phyloP scores from a whole-genome alignment of 2,113 vertebrate genomes.

The Columbina picui region DNA sequence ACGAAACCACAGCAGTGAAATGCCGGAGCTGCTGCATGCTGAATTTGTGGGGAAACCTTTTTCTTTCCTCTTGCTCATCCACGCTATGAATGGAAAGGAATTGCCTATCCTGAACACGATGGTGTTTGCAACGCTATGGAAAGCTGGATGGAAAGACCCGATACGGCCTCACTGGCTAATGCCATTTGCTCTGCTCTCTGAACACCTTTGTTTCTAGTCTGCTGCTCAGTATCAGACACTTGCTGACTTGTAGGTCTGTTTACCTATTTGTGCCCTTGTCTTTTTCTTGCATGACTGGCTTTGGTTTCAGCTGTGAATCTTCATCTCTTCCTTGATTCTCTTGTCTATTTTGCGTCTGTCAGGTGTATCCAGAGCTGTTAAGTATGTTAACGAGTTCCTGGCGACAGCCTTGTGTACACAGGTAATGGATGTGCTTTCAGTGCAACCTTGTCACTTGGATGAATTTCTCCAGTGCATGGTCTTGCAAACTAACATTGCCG shows the following conservation, averaged over 20 bases:
- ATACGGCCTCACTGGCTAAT: background rate
- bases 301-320: conserved; percentile 32
- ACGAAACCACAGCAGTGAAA: background rate
- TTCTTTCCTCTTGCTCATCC: background rate
- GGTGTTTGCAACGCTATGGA: background rate
- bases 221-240: background rate
- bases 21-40: background rate
- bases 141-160: background rate
- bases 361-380: conserved; percentile 98
- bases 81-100: background rate
- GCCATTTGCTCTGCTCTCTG: background rate
- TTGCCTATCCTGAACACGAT: background rate
- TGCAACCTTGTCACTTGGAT: conserved; percentile 35
- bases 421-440: conserved; percentile 83
- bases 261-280: background rate
- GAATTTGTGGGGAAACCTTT: background rate
- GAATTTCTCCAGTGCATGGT: conserved; percentile 79
- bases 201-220: background rate
- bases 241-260: background rate
- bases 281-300: background rate
- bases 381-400: conserved; percentile 98
- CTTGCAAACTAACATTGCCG: conserved; percentile 81
- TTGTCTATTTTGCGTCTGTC: conserved; percentile 68
- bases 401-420: conserved; percentile 95
- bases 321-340: conserved; percentile 46